A percentile compares a stretch with the other conserved stretches of the same genome.
These are phyloP conservation scores for Clarias macrocephalus DNA, from an alignment of 2,113 vertebrate species.

Conservation along the genomic window DNA sequence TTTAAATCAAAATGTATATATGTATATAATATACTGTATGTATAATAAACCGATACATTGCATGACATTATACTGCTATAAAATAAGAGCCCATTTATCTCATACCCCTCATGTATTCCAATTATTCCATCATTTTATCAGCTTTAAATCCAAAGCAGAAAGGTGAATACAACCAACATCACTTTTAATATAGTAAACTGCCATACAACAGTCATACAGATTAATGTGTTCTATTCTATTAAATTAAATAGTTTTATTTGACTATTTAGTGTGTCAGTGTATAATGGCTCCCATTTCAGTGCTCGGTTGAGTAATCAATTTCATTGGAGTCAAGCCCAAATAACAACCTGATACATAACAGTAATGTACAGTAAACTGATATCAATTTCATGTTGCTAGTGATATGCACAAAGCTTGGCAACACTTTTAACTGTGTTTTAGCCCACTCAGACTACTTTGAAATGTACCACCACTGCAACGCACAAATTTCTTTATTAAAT, in stretches of 20 bases:
- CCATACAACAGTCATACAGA: not conserved
- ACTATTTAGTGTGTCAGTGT: not conserved
- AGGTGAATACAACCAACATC: not conserved
- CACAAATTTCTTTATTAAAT: not conserved
- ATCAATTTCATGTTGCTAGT: not conserved
- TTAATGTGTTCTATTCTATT: not conserved
- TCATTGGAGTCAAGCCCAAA: not conserved
- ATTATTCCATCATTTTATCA: not conserved
- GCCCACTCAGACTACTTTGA: not conserved
- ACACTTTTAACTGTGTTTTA: not conserved
- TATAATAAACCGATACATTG: not conserved
- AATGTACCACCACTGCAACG: not conserved
- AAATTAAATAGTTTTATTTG: not conserved
- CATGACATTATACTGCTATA: no score
- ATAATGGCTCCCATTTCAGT: not conserved
- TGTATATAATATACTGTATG: no score
- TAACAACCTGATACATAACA: not conserved
- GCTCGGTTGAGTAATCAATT: not conserved
- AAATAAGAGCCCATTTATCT: not conserved
- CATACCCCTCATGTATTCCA: not conserved
- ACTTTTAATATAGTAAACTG: not conserved
- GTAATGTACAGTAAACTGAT: not conserved
- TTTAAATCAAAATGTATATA: not conserved
- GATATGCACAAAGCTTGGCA: not conserved
- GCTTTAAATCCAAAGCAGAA: not conserved